Base-by-base conservation (phyloP, 2,797 vertebrate genomes). In the Pantherophis vulpinus region DNA sequence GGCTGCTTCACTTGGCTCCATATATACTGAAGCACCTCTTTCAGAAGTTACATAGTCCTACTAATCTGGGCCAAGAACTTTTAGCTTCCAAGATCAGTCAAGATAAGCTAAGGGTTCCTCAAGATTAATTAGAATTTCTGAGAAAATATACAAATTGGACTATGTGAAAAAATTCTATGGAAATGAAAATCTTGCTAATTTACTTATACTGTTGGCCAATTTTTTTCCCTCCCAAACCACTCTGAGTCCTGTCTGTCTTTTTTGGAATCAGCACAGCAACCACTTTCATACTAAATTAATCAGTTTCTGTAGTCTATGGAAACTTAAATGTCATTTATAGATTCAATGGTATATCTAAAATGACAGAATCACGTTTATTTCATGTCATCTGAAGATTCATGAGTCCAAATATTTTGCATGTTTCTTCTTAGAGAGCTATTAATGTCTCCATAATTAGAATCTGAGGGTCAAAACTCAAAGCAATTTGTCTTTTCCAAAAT, bases 361-460 rank as follows among this genome's bases (percentile, higher is more conserved):
- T 0, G 42, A 92, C 25, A 94, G 16, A 5, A 60, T 58, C 56
- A n/a, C 10, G 0, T 93, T 91, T 2, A 0, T 61, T 5, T 70
- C 1, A 74, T 1, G 92, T 94, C 37, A 92, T 7, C 92, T 9
- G 91, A 91, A 59, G 47, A 79, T 83, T 59, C 27, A 63, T 70
- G 27, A 51, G 56, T 42, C n/a, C 66, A 55, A 93, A 87, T 66
- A 23, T 74, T 92, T 90, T 93, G 90, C 87, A 47, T 83, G 47
- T 87, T 61, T 92, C 90, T 93, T 94, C 66, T 56, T 42, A 94
- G 95, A 95, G 0, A 89, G 90, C 14, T 93, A 58, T 93, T 86
- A 94, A 92, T 89, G 11, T 79, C 2, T 63, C 61, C 1, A 0
- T 86, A 94, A 88, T 92, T 92, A 96, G 96, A 97, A 92, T 25